These are phyloP conservation scores for Tragelaphus buxtoni DNA, from an alignment of 2,113 vertebrate genomes.

Conservation along the genomic window DNA sequence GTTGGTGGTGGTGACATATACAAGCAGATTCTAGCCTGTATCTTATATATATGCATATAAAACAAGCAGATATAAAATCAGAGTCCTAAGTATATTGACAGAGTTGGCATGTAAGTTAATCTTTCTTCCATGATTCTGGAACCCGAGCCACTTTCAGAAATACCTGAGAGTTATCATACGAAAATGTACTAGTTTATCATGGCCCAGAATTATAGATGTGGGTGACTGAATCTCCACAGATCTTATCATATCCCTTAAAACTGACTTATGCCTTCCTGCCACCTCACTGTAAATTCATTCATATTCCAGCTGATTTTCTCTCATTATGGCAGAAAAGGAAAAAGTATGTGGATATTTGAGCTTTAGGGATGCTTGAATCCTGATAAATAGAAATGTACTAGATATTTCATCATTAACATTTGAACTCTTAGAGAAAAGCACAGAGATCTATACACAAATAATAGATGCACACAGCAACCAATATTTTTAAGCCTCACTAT, in stretches of 20 bases:
- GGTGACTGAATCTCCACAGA: neutral
- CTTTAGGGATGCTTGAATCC: neutral
- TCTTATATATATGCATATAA: neutral
- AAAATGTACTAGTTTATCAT: neutral
- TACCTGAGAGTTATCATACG: neutral
- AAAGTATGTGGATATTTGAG: neutral
- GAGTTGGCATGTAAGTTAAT: neutral
- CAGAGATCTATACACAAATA: neutral
- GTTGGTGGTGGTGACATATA: rapidly evolving
- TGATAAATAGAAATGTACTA: neutral
- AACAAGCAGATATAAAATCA: rapidly evolving
- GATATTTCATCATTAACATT: neutral
- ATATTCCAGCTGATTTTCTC: neutral
- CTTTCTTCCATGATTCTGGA: neutral
- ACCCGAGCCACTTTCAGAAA: neutral
- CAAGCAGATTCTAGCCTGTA: too few relatives aligned
- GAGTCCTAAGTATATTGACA: neutral
- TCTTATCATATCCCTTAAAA: neutral
- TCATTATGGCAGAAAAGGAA: neutral
- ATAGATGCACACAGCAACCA: neutral
- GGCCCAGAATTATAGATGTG: neutral
- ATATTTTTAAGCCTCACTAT: neutral
- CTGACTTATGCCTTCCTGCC: neutral
- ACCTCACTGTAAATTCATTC: neutral
- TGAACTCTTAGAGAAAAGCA: neutral